These are phyloP conservation scores for Epirrhoe tristata DNA, from an alignment of 2,888 invertebrate species.

Conservation along the genomic window DNA sequence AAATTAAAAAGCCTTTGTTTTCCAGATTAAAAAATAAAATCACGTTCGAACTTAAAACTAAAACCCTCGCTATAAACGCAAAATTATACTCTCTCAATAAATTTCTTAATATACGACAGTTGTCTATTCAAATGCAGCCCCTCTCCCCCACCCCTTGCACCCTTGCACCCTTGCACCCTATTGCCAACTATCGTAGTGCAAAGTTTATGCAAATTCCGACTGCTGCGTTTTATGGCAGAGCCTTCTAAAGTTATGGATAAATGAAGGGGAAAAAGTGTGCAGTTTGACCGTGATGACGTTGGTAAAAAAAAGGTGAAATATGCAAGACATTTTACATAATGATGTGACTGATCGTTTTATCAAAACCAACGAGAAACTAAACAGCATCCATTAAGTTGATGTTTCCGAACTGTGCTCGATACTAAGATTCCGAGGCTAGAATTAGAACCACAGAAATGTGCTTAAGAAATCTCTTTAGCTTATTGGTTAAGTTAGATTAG, in stretches of 20 bases:
- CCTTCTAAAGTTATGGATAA: slow-evolving; percentile 50
- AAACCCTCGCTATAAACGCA: slow-evolving; percentile 23
- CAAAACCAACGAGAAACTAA: background rate
- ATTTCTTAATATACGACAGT: slow-evolving; percentile 57
- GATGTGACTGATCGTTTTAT: background rate
- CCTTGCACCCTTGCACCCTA: slow-evolving; percentile 38
- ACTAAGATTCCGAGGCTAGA: no score
- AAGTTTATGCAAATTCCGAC: slow-evolving; percentile 68
- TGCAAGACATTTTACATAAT: background rate
- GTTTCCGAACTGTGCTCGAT: no score
- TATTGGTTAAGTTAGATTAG: no score
- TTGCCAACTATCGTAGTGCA: slow-evolving; percentile 54
- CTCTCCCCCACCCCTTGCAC: slow-evolving; percentile 38
- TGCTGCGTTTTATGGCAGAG: slow-evolving; percentile 64
- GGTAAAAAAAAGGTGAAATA: slow-evolving; percentile 1
- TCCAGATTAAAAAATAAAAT: slow-evolving; percentile 18
- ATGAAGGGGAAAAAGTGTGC: slow-evolving; percentile 42
- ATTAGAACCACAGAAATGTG: no score
- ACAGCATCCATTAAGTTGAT: no score
- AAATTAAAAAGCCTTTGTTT: background rate
- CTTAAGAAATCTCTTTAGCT: no score
- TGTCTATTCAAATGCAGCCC: slow-evolving; percentile 50
- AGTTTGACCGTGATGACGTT: slow-evolving; percentile 25
- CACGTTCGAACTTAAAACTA: slow-evolving; percentile 17
- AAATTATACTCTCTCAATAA: slow-evolving; percentile 49